Evolutionary conservation across 2,888 invertebrate species (phyloP).

Genomic region (Drosophila austrosaltans): DNA sequence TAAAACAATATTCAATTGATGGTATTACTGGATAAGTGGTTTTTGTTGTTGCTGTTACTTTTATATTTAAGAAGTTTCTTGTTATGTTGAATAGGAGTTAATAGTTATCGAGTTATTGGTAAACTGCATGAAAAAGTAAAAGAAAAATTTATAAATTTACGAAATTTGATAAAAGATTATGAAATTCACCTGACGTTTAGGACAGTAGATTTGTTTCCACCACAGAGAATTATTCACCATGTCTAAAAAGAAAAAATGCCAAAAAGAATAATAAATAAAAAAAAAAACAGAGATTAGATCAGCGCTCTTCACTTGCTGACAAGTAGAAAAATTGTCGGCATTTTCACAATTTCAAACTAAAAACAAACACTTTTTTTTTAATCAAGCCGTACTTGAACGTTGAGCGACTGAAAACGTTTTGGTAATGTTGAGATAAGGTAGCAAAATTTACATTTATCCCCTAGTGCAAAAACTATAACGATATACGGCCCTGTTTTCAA

Average conservation of each 20-base stretch:
- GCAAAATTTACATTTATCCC: not conserved
- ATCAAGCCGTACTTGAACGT: not conserved
- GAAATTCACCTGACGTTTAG: conserved; percentile 81
- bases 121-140: conserved; percentile 65
- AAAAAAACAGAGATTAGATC: too few relatives aligned
- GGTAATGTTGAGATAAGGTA: not conserved
- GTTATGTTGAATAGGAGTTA: conserved; percentile 80
- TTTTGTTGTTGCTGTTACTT: conserved; percentile 54
- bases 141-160: not conserved
- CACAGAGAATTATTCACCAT: conserved; percentile 82
- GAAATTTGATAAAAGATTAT: not conserved
- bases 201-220: conserved; percentile 80
- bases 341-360: not conserved
- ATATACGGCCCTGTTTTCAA: not conserved
- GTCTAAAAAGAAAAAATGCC: conserved; percentile 72
- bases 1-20: conserved; percentile 38
- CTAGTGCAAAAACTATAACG: too few relatives aligned
- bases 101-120: conserved; percentile 67
- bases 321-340: not conserved
- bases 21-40: conserved; percentile 46
- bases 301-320: too few relatives aligned
- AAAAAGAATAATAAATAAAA: too few relatives aligned
- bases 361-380: not conserved
- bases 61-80: conserved; percentile 76
- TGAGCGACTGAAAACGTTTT: not conserved